These are phyloP conservation scores for Heliconius eleuchia DNA, from an alignment of 1,140 invertebrate genomes.

Conservation along the genomic window DNA sequence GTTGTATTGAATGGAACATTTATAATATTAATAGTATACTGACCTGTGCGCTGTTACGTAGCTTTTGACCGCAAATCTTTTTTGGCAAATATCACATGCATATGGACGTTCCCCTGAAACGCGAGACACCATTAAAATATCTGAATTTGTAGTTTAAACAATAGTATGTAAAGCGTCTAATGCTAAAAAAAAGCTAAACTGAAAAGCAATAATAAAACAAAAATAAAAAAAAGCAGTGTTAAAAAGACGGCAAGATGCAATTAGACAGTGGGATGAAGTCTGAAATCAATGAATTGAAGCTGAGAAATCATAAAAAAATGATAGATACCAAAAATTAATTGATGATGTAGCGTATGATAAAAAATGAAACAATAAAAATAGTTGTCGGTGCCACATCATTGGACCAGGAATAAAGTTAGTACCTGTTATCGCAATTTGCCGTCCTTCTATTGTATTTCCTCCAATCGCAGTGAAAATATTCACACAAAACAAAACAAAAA, in stretches of 20 bases:
- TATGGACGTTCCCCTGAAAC: slow-evolving; percentile 85
- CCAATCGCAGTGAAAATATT: slow-evolving; percentile 48
- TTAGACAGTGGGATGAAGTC: slow-evolving; percentile 65
- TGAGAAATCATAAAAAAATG: slow-evolving; percentile 64
- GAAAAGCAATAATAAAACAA: slow-evolving; percentile 41
- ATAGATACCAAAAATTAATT: slow-evolving; percentile 57
- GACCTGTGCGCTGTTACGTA: slow-evolving; percentile 87
- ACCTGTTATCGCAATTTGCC: slow-evolving; percentile 76
- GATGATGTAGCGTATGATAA: slow-evolving; percentile 70
- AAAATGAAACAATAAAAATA: slow-evolving; percentile 46
- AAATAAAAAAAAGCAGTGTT: slow-evolving; percentile 59
- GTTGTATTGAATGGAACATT: too few species aligned
- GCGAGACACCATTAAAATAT: neutral
- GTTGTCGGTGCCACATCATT: slow-evolving; percentile 79
- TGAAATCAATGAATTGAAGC: slow-evolving; percentile 72
- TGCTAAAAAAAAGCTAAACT: slow-evolving; percentile 18
- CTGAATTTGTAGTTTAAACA: slow-evolving; percentile 20
- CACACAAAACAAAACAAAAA: slow-evolving; percentile 45
- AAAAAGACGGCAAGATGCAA: slow-evolving; percentile 80
- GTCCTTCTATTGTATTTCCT: slow-evolving; percentile 67
- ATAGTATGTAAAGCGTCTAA: slow-evolving; percentile 18
- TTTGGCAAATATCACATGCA: slow-evolving; percentile 88
- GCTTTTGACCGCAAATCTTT: slow-evolving; percentile 89
- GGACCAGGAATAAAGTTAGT: slow-evolving; percentile 48
- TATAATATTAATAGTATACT: slow-evolving; percentile 1